Conservation (phyloP, 2,888 invertebrate species). For the Euclidia mi region DNA sequence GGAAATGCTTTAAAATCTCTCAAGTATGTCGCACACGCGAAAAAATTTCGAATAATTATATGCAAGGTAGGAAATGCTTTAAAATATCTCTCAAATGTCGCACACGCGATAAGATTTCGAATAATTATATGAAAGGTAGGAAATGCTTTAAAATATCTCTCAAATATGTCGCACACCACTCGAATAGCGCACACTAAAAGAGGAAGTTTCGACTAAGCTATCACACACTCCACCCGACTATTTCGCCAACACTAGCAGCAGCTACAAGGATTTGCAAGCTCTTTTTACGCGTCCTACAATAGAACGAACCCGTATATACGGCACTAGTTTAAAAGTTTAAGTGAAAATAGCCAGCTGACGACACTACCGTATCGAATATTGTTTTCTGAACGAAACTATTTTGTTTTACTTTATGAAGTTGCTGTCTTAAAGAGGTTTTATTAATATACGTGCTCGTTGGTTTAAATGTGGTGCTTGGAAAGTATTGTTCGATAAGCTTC, state of each 20-base stretch:
- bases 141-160: neutral
- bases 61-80: no score
- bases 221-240: slow-evolving; percentile 79
- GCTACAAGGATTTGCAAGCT: slow-evolving; percentile 79
- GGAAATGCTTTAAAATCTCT: no score
- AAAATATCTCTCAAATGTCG: slow-evolving; percentile 4
- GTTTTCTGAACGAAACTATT: slow-evolving; percentile 45
- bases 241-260: slow-evolving; percentile 74
- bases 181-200: slow-evolving; percentile 61
- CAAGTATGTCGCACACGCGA: no score
- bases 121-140: no score
- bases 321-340: slow-evolving; percentile 59
- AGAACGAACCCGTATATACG: slow-evolving; percentile 59
- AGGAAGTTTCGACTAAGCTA: slow-evolving; percentile 81
- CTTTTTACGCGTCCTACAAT: slow-evolving; percentile 78
- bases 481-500: no score
- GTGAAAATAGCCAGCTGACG: slow-evolving; percentile 59
- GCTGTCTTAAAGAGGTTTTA: slow-evolving; percentile 22
- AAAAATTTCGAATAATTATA: no score
- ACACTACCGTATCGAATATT: slow-evolving; percentile 38
- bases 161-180: slow-evolving; percentile 16
- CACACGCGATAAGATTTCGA: no score
- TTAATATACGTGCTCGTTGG: slow-evolving; percentile 4
- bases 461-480: slow-evolving; percentile 6
- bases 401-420: slow-evolving; percentile 41